Evolutionary conservation across 2,113 vertebrate species (phyloP), one percentile per base, ranked within the genome.

Genomic region (Platysternon megacephalum): DNA sequence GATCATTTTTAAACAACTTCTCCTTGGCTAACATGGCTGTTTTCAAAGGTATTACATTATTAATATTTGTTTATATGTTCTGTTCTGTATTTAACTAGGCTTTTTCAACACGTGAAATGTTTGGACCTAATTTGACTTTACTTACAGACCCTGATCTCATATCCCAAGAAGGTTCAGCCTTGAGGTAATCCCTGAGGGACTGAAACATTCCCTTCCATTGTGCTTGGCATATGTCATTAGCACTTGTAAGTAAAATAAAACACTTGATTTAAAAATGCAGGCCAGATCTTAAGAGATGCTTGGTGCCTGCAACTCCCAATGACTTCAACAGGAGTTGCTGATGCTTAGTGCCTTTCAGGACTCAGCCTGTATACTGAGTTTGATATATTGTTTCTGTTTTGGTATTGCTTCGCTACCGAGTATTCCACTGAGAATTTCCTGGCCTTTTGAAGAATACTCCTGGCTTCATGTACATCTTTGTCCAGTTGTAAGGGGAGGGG

Each of bases 251-350:
- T 84, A 93, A 97, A 97, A 95, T 93, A 55, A 72, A 94, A 96
- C 53, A 81, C 35, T 96, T 92, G 72, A 88, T 93, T 96, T 97
- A 78, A 93, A 97, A 96, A 74, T 93, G 88, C 94, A 97, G 88
- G 79, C 72, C 79, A 89, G 49, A 82, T 85, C 85, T 89, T 84
- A 81, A 76, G 76, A 95, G 39, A 35, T 93, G 24, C n/a, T 89
- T 10, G 51, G 61, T 61, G 82, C 51, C 92, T 82, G 17, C 51
- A 58, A 74, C 93, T 86, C 88, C 82, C 80, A 65, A 39, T 89
- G 88, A 29, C 84, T 95, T 91, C 85, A 91, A 65, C 22, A 44
- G 94, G 87, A 95, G 29, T 14, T 35, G 29, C 58, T 28, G 11
- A 28, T 35, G 29, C 58, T 96, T 93, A 95, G 68, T 58, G 46